Evolutionary conservation across 37 sponge, comb jelly and placozoan species (phyloP).

Genomic region (Theonella swinhoei): DNA sequence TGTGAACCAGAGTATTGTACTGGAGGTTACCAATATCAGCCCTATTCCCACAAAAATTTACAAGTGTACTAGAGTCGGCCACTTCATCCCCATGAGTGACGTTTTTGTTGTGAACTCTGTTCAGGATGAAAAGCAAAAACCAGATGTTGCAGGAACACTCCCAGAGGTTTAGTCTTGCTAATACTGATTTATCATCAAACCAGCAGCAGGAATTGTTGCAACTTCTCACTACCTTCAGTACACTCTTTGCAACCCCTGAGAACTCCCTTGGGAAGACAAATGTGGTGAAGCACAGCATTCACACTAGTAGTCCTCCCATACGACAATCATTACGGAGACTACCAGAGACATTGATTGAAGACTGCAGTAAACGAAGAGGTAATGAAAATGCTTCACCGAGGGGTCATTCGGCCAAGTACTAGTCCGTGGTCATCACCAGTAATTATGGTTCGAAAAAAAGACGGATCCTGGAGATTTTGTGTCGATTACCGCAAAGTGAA

Average conservation of each 20-base stretch:
- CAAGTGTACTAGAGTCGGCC: too few relatives aligned
- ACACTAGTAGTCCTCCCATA: slow-evolving; percentile 8
- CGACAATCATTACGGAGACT: slow-evolving; percentile 26
- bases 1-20: too few relatives aligned
- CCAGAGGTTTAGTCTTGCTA: too few relatives aligned
- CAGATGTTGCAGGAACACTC: too few relatives aligned
- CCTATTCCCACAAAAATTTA: too few relatives aligned
- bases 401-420: too few relatives aligned
- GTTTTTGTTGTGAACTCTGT: too few relatives aligned
- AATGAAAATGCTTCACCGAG: slow-evolving; percentile 2
- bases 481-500: slow-evolving; percentile 46
- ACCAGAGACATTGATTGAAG: slow-evolving; percentile 14
- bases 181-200: too few relatives aligned
- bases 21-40: too few relatives aligned
- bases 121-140: too few relatives aligned
- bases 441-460: slow-evolving; percentile 14
- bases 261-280: slow-evolving; percentile 2
- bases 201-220: slow-evolving; percentile 1
- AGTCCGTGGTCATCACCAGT: too few relatives aligned
- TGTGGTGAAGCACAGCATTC: slow-evolving; percentile 19
- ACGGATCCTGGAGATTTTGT: slow-evolving; percentile 32
- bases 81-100: too few relatives aligned
- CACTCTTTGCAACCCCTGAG: not conserved
- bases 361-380: slow-evolving; percentile 4
- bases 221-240: not conserved